phyloP scores from a whole-genome alignment of 2,888 invertebrate genomes.

The Sinelater perroti region DNA sequence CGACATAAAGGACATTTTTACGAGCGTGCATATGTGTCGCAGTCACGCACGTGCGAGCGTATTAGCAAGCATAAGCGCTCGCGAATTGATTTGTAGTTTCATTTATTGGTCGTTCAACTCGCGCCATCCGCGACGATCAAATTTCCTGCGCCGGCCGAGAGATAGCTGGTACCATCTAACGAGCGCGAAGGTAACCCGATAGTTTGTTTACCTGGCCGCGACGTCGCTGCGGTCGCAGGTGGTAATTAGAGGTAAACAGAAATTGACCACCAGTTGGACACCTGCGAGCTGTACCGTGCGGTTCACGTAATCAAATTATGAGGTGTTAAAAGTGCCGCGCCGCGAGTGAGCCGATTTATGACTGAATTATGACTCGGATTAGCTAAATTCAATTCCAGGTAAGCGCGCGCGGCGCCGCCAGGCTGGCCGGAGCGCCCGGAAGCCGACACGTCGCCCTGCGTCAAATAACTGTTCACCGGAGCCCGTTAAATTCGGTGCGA shows the following conservation, averaged over 20 bases:
- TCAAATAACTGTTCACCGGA: constrained; percentile 48
- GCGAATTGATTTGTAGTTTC: no score
- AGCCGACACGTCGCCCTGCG: constrained; percentile 48
- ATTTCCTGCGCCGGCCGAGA: not conserved
- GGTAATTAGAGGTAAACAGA: constrained; percentile 42
- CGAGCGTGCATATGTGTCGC: no score
- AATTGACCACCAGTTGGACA: constrained; percentile 41
- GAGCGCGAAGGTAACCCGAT: not conserved
- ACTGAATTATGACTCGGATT: constrained; percentile 43
- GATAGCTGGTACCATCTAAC: not conserved
- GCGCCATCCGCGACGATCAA: no score
- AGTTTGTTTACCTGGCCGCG: constrained; percentile 35
- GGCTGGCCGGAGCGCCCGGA: constrained; percentile 18
- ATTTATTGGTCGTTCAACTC: no score
- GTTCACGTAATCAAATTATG: constrained; percentile 45
- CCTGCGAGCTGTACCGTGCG: constrained; percentile 42
- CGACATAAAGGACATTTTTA: no score
- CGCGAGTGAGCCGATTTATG: constrained; percentile 37
- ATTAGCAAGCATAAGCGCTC: no score
- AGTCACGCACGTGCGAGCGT: no score
- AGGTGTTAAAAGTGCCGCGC: constrained; percentile 43
- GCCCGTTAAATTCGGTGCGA: constrained; percentile 47
- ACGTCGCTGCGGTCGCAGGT: constrained; percentile 38
- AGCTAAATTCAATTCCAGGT: constrained; percentile 36
- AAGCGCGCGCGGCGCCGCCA: constrained; percentile 10